A percentile compares a stretch with the other conserved stretches of the same genome.
These are phyloP conservation scores for Ophioninae sp. DNA, from an alignment of 2,888 invertebrate genomes.

Conservation along the genomic window DNA sequence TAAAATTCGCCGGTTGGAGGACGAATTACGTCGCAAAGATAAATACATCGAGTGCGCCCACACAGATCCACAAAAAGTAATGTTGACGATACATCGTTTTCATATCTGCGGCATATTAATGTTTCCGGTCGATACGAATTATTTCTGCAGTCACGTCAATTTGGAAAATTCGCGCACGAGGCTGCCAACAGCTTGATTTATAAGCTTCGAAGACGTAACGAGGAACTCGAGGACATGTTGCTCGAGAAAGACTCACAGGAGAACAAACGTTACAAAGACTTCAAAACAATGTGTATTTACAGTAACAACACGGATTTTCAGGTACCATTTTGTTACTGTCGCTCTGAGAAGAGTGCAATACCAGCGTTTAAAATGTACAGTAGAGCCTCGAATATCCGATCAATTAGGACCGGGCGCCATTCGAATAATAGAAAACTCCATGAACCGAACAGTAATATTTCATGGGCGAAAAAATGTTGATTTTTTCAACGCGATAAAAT, in stretches of 20 bases:
- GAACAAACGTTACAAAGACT: slow-evolving; percentile 55
- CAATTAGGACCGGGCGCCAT: too few relatives aligned
- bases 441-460: too few relatives aligned
- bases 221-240: slow-evolving; percentile 58
- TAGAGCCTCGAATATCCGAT: too few relatives aligned
- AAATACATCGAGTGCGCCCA: slow-evolving; percentile 70
- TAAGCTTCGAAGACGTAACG: slow-evolving; percentile 60
- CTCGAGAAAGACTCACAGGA: slow-evolving; percentile 49
- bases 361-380: background rate
- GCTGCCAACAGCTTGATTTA: slow-evolving; percentile 38
- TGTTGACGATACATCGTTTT: background rate
- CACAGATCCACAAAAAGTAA: slow-evolving; percentile 49
- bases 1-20: slow-evolving; percentile 72
- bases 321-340: slow-evolving; percentile 25
- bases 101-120: background rate
- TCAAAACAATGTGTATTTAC: slow-evolving; percentile 60
- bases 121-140: background rate
- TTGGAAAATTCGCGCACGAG: slow-evolving; percentile 51
- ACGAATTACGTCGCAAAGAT: slow-evolving; percentile 71
- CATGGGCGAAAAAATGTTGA: too few relatives aligned
- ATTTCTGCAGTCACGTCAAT: slow-evolving; percentile 37
- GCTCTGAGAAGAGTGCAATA: too few relatives aligned
- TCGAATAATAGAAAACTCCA: too few relatives aligned
- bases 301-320: slow-evolving; percentile 46
- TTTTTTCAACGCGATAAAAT: too few relatives aligned